Evolutionary conservation across 2,113 vertebrate genomes (phyloP).

Genomic region (Pseudonaja textilis): DNA sequence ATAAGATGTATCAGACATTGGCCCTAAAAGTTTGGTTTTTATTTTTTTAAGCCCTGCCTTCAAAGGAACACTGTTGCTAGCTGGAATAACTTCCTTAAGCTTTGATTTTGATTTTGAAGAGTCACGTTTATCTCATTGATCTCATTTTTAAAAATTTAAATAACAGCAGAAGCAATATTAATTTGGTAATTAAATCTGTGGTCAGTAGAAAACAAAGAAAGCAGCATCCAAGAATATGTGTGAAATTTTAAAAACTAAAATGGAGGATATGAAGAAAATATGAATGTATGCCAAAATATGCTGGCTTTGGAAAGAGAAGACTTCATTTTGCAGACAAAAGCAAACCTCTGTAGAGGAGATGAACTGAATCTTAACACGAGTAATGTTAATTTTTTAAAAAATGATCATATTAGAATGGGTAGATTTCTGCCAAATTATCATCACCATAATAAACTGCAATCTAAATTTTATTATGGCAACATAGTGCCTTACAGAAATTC

Average conservation of each 20-base stretch:
- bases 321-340: background rate
- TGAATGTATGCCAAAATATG: background rate
- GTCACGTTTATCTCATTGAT: background rate
- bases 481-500: background rate
- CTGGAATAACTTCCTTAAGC: background rate
- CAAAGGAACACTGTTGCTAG: background rate
- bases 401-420: background rate
- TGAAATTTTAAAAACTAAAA: background rate
- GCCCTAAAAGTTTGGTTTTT: background rate
- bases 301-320: background rate
- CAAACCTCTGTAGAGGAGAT: background rate
- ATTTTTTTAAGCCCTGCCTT: background rate
- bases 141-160: background rate
- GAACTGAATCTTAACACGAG: background rate
- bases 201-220: background rate
- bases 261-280: background rate
- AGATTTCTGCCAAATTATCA: background rate
- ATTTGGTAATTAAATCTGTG: background rate
- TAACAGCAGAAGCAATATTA: background rate
- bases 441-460: background rate
- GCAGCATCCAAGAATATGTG: background rate
- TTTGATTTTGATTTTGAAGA: background rate
- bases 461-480: background rate
- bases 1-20: background rate
- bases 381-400: background rate